Evolutionary conservation across 1,140 invertebrate genomes (phyloP), one percentile per base, ranked within the genome.

Genomic region (Carcinoscorpius rotundicauda): DNA sequence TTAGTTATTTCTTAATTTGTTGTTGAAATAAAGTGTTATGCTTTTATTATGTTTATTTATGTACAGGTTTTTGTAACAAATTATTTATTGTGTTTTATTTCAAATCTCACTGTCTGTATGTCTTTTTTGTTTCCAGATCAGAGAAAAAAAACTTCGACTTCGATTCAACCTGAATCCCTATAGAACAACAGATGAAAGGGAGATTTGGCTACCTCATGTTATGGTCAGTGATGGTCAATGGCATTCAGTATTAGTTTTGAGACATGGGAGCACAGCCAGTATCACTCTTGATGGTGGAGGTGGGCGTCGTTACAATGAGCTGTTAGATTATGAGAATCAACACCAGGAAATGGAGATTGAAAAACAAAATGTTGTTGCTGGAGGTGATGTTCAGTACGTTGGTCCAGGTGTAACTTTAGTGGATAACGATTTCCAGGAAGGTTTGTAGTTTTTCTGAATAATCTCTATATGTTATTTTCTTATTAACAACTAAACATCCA

Each of bases 141-240:
- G 93, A 78, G 91, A 96, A 73, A 88, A 90, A 55, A 83, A 88
- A 68, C 78, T 98, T 29, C 86, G 91, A 70, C 94, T 95, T 80
- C 82, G 90, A 61, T 98, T 90, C 75, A 97, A 97, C 77, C 76
- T 97, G 6, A 97, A 97, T 74, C 93, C 89, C 51, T 77, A 93
- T 67, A 82, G 90, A 66, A 65, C 69, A 61, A 89, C 89, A 8
- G 89, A 94, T 77, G 89, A 97, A 77, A 83, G 85, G 71, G 88
- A 92, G 74, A 85, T 98, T 63, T 93, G 91, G 87, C 79, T 98
- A 6, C 91, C 87, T 62, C 85, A 89, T 49, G 86, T 96, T n/a
- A 83, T 86, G 3, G 93, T 97, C 3, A 91, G 95, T 74, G 93
- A 98, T 78, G 96, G 96, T 8, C 93, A 97, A 72, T 98, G 95